Evolutionary conservation across 2,113 vertebrate genomes (phyloP).

Genomic region (Sinocyclocheilus maitianheensis): DNA sequence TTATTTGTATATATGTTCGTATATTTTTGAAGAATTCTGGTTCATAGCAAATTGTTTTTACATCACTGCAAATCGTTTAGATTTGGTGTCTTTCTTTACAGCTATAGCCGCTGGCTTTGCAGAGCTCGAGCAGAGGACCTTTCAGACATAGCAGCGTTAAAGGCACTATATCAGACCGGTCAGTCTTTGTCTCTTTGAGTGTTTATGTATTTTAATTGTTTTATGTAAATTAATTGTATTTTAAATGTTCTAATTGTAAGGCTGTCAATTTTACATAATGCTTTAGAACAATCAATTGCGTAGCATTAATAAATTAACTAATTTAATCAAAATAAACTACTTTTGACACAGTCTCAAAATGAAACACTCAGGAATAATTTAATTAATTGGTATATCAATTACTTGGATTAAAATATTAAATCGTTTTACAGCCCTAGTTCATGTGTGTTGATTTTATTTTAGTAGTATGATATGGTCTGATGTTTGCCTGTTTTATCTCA

Average conservation of each 20-base stretch:
- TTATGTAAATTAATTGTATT: not conserved
- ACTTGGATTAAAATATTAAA: not conserved
- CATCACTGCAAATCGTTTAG: not conserved
- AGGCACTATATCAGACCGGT: slow-evolving; percentile 98
- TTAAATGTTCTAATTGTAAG: not conserved
- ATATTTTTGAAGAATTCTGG: no score
- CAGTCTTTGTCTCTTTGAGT: slow-evolving; percentile 49
- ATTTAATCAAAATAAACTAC: not conserved
- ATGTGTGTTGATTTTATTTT: not conserved
- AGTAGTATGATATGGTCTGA: not conserved
- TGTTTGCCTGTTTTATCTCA: not conserved
- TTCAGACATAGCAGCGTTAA: slow-evolving; percentile 94
- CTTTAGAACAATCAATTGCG: not conserved
- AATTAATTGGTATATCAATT: not conserved
- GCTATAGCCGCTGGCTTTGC: slow-evolving; percentile 96
- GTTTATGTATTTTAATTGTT: not conserved
- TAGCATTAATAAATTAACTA: not conserved
- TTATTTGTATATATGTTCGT: not conserved
- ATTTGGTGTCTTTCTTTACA: slow-evolving; percentile 61
- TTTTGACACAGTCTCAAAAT: not conserved
- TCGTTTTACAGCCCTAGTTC: not conserved
- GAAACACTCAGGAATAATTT: not conserved
- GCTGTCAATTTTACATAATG: not conserved
- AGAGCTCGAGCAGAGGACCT: slow-evolving; percentile 94
- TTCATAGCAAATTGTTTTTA: not conserved